These are phyloP conservation scores for Lasius platythorax DNA, from an alignment of 2,888 invertebrate genomes.

Conservation along the genomic window DNA sequence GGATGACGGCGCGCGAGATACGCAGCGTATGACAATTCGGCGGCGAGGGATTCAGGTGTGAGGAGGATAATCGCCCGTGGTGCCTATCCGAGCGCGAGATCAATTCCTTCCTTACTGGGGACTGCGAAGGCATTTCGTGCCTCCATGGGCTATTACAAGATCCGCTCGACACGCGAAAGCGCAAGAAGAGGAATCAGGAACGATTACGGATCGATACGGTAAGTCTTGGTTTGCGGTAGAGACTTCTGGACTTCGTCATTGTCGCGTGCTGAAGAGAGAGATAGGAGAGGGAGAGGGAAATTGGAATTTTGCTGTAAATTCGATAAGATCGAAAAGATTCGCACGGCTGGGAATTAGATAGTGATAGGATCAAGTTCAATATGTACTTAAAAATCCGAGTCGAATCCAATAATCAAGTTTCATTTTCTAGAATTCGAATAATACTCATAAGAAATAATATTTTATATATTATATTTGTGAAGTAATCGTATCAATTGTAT, in stretches of 20 bases:
- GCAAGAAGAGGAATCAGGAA: constrained; percentile 27
- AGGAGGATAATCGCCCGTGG: constrained; percentile 34
- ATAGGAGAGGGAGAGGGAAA: background rate
- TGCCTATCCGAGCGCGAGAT: constrained; percentile 39
- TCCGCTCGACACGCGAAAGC: constrained; percentile 32
- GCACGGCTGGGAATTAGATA: background rate
- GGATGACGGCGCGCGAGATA: constrained; percentile 30
- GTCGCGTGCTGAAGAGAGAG: constrained; percentile 18
- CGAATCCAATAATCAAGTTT: no score
- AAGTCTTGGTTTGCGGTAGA: constrained; percentile 19
- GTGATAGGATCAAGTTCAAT: no score
- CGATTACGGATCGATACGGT: constrained; percentile 48
- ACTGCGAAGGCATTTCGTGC: constrained; percentile 15
- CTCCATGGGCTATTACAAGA: constrained; percentile 21
- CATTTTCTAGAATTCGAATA: no score
- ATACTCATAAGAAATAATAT: no score
- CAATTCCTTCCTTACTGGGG: constrained; percentile 18
- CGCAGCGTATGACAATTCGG: constrained; percentile 39
- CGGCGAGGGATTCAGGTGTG: constrained; percentile 25
- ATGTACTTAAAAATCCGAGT: no score
- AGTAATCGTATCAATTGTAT: no score
- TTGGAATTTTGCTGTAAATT: background rate
- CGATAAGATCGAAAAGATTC: background rate
- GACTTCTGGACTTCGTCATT: background rate
- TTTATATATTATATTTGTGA: no score